Percentiles rank a stretch among this genome's conserved stretches.
These are phyloP conservation scores for Drosophila tropicalis DNA, from an alignment of 1,140 invertebrate genomes.

Conservation along the genomic window DNA sequence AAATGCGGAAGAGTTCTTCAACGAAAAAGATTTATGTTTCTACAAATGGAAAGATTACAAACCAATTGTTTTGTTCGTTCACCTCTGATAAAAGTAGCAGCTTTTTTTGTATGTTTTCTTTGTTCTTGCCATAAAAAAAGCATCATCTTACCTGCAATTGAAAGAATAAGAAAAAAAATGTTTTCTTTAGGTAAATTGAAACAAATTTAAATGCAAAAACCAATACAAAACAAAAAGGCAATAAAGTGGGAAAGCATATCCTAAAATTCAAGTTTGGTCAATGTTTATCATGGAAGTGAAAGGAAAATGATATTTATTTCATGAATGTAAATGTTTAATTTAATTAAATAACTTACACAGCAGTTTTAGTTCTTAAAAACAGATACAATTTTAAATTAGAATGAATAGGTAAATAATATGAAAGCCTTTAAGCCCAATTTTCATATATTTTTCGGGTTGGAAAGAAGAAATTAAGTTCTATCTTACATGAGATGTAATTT, in stretches of 20 bases:
- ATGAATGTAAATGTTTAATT: too few relatives aligned
- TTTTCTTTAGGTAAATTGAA: not conserved
- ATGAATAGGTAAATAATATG: too few relatives aligned
- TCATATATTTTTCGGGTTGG: too few relatives aligned
- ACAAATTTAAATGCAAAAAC: not conserved
- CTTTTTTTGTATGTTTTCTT: not conserved
- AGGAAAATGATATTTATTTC: too few relatives aligned
- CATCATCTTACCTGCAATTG: conserved; percentile 3
- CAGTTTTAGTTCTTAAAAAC: too few relatives aligned
- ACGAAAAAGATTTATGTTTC: conserved; percentile 6
- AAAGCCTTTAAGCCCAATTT: too few relatives aligned
- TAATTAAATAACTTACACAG: too few relatives aligned
- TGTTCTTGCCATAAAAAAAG: not conserved
- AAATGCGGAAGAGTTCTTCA: conserved; percentile 35
- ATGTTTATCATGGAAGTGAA: too few relatives aligned
- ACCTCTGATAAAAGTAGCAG: not conserved
- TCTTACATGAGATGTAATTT: too few relatives aligned
- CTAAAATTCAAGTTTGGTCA: not conserved
- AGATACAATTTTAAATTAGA: too few relatives aligned
- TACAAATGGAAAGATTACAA: conserved; percentile 20
- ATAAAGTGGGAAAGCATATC: not conserved
- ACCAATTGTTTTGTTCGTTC: conserved; percentile 2
- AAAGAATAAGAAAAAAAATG: not conserved
- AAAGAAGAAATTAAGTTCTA: too few relatives aligned
- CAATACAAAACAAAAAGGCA: too few relatives aligned